A percentile compares a stretch with the other conserved stretches of the same genome.
Evolutionary conservation across 2,888 invertebrate genomes (phyloP).

Genomic region (Heliconius aoede): DNA sequence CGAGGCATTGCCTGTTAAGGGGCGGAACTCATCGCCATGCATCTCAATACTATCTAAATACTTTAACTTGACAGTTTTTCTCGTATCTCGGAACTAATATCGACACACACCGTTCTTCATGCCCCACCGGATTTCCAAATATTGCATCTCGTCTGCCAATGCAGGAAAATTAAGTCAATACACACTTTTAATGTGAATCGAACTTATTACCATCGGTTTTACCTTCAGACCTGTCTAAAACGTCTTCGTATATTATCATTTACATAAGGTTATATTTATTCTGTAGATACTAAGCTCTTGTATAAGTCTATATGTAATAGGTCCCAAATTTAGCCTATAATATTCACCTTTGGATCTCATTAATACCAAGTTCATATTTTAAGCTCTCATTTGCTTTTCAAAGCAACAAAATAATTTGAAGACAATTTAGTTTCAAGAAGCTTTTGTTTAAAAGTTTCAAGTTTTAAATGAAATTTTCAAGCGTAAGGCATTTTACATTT

Average conservation of each 20-base stretch:
- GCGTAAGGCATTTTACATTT: neutral
- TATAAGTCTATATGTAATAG: neutral
- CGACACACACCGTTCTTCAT: no score
- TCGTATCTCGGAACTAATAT: no score
- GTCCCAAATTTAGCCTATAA: neutral
- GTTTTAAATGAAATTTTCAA: conserved; percentile 3
- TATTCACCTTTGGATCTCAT: conserved; percentile 3
- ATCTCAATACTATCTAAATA: no score
- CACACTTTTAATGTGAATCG: neutral
- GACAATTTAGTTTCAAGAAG: conserved; percentile 12
- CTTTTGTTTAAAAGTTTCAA: conserved; percentile 12
- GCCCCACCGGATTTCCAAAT: neutral
- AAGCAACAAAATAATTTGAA: conserved; percentile 15
- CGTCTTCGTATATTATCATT: no score
- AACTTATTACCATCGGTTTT: neutral
- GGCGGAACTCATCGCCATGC: no score
- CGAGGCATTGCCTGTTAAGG: neutral
- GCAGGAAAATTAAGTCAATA: neutral
- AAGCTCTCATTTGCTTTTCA: conserved; percentile 25
- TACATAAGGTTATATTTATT: neutral
- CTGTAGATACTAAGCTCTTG: no score
- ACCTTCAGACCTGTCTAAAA: neutral
- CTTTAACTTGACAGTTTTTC: no score
- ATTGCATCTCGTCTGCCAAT: neutral
- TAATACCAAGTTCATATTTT: conserved; percentile 12